These are phyloP conservation scores for Sesia apiformis DNA, from an alignment of 2,888 invertebrate species.

Conservation along the genomic window DNA sequence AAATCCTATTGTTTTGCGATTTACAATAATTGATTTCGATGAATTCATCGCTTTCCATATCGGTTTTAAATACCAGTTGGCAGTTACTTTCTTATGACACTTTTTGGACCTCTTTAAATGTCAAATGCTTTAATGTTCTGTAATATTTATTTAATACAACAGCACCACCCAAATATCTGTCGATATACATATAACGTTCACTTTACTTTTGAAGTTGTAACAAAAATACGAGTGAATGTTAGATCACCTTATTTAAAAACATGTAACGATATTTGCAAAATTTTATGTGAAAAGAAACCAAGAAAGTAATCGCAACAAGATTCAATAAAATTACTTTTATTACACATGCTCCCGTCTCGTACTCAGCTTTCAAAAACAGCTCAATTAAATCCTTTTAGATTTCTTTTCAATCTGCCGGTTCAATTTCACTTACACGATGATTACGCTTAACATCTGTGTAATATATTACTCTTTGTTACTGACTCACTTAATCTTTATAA, in stretches of 20 bases:
- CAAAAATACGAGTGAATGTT: neutral
- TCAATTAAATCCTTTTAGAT: constrained; percentile 42
- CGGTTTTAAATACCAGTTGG: constrained; percentile 1
- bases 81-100: neutral
- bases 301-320: neutral
- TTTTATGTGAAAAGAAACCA: neutral
- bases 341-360: neutral
- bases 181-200: too few relatives aligned
- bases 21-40: constrained; percentile 27
- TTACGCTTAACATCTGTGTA: constrained; percentile 24
- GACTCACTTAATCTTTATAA: constrained; percentile 11
- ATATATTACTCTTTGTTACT: constrained; percentile 17
- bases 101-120: too few relatives aligned
- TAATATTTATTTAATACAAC: too few relatives aligned
- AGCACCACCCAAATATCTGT: too few relatives aligned
- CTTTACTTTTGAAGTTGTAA: neutral
- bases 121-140: too few relatives aligned
- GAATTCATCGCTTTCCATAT: constrained; percentile 20
- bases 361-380: neutral
- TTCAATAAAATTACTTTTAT: neutral
- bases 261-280: neutral
- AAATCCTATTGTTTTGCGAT: constrained; percentile 39
- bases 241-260: neutral
- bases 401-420: constrained; percentile 57
- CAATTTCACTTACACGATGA: constrained; percentile 40